Evolutionary conservation across 92 coral and sea anemone genomes (phyloP).

Genomic region (Epizoanthus ramosus): DNA sequence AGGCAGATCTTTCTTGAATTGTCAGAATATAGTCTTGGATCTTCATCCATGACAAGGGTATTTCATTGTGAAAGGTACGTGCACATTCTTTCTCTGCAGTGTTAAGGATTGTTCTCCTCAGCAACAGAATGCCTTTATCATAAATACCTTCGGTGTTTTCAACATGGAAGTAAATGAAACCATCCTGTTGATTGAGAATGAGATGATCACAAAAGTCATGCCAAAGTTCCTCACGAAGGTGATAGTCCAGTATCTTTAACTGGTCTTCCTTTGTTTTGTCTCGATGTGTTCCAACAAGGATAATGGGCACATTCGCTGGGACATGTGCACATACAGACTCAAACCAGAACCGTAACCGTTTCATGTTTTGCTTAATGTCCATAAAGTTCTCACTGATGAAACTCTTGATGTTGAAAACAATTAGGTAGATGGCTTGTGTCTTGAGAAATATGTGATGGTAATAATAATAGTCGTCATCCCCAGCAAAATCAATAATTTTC

Average conservation of each 20-base stretch:
- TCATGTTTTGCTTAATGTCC: neutral
- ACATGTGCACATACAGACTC: conserved; percentile 59
- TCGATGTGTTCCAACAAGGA: conserved; percentile 63
- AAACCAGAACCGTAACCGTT: conserved; percentile 59
- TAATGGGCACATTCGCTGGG: conserved; percentile 23
- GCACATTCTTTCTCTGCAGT: conserved; percentile 39
- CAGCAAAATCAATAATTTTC: conserved; percentile 65
- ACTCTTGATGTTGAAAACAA: conserved; percentile 44
- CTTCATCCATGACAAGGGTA: conserved; percentile 64
- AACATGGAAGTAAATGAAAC: conserved; percentile 57
- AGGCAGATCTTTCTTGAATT: neutral
- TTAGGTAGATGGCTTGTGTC: conserved; percentile 39
- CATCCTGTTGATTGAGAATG: conserved; percentile 40
- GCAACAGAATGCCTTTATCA: conserved; percentile 46
- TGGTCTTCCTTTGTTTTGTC: conserved; percentile 13
- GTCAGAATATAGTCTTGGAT: conserved; percentile 54
- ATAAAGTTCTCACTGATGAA: conserved; percentile 5
- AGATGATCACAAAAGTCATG: conserved; percentile 40
- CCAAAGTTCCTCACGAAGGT: conserved; percentile 48
- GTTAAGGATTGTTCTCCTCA: conserved; percentile 33
- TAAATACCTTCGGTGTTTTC: conserved; percentile 44
- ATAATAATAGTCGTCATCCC: conserved; percentile 51
- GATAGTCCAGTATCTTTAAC: conserved; percentile 7
- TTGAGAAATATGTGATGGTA: conserved; percentile 61
- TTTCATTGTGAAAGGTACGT: neutral